Evolutionary conservation across 2,888 invertebrate genomes (phyloP).

Genomic region (Chloromyia formosa): DNA sequence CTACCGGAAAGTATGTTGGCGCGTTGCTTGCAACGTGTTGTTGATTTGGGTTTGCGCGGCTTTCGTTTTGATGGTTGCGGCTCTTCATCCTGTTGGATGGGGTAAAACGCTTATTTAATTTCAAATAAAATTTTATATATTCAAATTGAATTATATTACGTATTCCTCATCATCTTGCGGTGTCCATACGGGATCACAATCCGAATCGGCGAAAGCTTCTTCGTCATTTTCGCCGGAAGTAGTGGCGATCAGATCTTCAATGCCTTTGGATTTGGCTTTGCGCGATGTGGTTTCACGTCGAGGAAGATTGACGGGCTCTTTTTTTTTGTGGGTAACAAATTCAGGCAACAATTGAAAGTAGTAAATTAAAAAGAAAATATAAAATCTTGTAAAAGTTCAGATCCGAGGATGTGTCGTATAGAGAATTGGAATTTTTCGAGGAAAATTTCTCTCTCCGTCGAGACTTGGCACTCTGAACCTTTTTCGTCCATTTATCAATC

Average conservation of each 20-base stretch:
- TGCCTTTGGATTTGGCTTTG: constrained; percentile 74
- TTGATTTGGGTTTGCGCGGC: constrained; percentile 42
- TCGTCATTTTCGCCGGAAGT: constrained; percentile 66
- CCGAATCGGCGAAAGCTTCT: constrained; percentile 71
- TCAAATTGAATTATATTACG: background rate
- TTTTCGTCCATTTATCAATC: no score
- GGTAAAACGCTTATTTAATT: background rate
- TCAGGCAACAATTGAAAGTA: background rate
- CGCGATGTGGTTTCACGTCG: constrained; percentile 71
- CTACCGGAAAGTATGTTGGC: constrained; percentile 54
- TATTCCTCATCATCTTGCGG: constrained; percentile 66
- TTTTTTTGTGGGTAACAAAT: background rate
- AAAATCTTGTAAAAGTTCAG: no score
- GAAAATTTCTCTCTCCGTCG: no score
- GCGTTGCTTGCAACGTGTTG: constrained; percentile 44
- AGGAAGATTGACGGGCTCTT: constrained; percentile 64
- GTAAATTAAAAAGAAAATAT: background rate
- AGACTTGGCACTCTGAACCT: no score
- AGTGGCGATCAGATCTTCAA: constrained; percentile 65
- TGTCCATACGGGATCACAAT: constrained; percentile 81
- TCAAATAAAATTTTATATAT: background rate
- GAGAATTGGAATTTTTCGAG: no score
- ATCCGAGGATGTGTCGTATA: no score
- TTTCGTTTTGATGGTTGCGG: constrained; percentile 45
- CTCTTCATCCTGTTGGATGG: constrained; percentile 45